Conservation (phyloP, 1,140 invertebrate species). For the Drosophila paulistorum region DNA sequence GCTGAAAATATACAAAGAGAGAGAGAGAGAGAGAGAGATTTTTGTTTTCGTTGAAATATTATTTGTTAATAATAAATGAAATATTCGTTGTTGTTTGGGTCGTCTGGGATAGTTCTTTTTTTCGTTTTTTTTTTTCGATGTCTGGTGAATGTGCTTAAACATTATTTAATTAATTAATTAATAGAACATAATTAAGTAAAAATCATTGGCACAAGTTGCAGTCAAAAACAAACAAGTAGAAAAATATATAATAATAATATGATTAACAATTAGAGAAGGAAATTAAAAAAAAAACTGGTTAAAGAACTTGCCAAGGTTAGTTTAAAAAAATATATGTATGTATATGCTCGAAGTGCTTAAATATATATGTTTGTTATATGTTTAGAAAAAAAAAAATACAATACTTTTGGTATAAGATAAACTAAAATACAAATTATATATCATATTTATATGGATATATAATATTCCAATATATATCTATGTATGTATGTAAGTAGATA, state of each 20-base stretch:
- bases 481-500: slow-evolving; percentile 15
- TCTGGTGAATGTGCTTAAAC: slow-evolving; percentile 49
- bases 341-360: background rate
- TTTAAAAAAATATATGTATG: background rate
- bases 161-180: slow-evolving; percentile 51
- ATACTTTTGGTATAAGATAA: slow-evolving; percentile 62
- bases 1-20: slow-evolving; percentile 81
- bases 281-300: slow-evolving; percentile 29
- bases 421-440: slow-evolving; percentile 40
- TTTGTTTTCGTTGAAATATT: slow-evolving; percentile 30
- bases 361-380: slow-evolving; percentile 10
- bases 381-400: slow-evolving; percentile 37
- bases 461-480: slow-evolving; percentile 18
- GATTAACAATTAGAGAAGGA: slow-evolving; percentile 46
- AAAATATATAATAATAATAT: slow-evolving; percentile 38
- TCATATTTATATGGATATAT: slow-evolving; percentile 32
- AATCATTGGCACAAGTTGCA: slow-evolving; percentile 83
- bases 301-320: slow-evolving; percentile 47
- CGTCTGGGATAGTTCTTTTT: slow-evolving; percentile 29
- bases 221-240: slow-evolving; percentile 74
- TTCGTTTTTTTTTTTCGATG: slow-evolving; percentile 12
- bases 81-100: slow-evolving; percentile 27
- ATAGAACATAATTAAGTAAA: slow-evolving; percentile 62
- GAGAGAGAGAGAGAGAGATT: slow-evolving; percentile 34
- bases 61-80: slow-evolving; percentile 57